Base-by-base conservation (phyloP, 2,113 vertebrate genomes). In the Xenus cinereus region DNA sequence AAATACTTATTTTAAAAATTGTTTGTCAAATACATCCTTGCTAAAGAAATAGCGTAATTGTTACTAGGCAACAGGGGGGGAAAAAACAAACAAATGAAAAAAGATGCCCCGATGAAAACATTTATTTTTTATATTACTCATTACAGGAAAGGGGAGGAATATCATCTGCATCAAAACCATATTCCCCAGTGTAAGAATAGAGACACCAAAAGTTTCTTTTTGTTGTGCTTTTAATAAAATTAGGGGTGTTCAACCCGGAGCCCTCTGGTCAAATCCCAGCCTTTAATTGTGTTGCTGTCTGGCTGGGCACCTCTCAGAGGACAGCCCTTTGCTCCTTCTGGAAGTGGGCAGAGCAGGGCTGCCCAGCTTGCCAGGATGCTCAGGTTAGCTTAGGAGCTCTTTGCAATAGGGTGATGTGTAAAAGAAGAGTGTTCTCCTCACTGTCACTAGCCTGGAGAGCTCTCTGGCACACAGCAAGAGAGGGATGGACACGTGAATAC, bases 31-130 rank as follows among this genome's bases (percentile, higher is more conserved):
- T 59, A 27, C 7, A 50, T 15, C 3, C 6, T 76, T 80, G 66
- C 28, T 66, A 74, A 84, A 79, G 19, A 80, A 77, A 56, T 51
- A 14, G 35, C 33, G 3, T 28, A 23, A 15, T 11, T 84, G 4
- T 60, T 73, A 30, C 27, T 33, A 37, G 22, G 26, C 1, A 60
- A 20, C 0, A 7, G 0, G 1, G 6, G 9, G 0, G 27, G 4
- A 51, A 51, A 51, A 45, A 45, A 5, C 10, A 48, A 48, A 4
- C 26, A 53, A 28, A 28, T 14, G n/a, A n/a, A 39, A 16, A 63
- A 35, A 76, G 28, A 62, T 23, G 3, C 2, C 10, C 9, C 3
- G 22, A 17, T 60, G 27, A 71, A 81, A 91, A 50, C 6, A 30
- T 28, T 57, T 76, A 6, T 57, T 3, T 51, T 95, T 73, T 53